Conservation (phyloP, 2,797 vertebrate genomes). For the Simalia tracyae region DNA sequence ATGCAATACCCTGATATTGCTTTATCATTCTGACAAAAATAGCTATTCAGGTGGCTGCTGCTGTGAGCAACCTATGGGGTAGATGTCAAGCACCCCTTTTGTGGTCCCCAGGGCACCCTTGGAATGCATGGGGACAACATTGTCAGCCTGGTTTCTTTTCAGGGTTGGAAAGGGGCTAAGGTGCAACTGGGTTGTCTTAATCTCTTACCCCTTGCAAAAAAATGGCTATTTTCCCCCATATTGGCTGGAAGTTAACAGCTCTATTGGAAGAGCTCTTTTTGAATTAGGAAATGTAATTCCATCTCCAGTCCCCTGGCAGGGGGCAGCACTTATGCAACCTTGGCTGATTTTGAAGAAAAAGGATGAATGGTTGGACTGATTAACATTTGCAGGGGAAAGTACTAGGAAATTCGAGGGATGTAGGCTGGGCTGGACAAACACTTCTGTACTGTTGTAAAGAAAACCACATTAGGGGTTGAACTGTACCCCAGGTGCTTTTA, state of each 20-base stretch:
- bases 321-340: background rate
- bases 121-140: background rate
- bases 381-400: background rate
- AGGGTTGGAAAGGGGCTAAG: background rate
- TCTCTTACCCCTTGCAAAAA: background rate
- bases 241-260: background rate
- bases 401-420: background rate
- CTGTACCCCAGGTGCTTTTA: background rate
- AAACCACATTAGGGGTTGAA: background rate
- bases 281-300: background rate
- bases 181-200: background rate
- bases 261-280: background rate
- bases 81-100: background rate
- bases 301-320: background rate
- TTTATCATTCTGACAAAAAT: background rate
- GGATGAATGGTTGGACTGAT: background rate
- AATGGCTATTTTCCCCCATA: background rate
- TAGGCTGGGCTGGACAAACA: background rate
- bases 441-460: background rate
- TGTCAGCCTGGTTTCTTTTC: background rate
- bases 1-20: background rate
- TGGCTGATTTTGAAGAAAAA: background rate
- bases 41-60: background rate
- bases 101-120: background rate
- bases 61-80: background rate